Base-by-base conservation (phyloP, 2,888 invertebrate species). In the Anthophora plumipes region DNA sequence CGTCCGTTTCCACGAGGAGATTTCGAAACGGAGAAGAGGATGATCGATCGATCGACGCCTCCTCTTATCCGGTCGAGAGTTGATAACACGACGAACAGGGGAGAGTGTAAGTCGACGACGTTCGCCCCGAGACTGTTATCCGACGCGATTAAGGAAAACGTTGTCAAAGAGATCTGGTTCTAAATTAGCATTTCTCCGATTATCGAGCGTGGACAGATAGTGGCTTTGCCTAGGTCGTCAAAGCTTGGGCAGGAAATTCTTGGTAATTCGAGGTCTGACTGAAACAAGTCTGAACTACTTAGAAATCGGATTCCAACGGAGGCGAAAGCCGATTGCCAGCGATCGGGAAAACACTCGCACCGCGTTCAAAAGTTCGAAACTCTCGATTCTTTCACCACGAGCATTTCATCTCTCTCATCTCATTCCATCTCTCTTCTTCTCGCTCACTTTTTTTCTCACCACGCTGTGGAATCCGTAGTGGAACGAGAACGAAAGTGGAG, bases 101-200 rank as follows among this genome's bases (percentile, higher is more conserved):
- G n/a, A 17, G 25, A 11, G 25, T 22, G n/a, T 9, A 39, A 75
- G 43, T 63, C 11, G 55, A 11, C 12, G n/a, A 22, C 17, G 1
- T 39, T 43, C 25, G 57, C 31, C 48, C 22, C 11, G 11, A 20
- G 50, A 25, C 31, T 31, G 50, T 69, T 76, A 63, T 77, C 41
- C 25, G 20, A 54, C 14, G 22, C 12, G 41, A 50, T 63, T 20
- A 37, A 8, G 31, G 14, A 20, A n/a, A 14, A 25, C 14, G 17
- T 8, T 37, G 14, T 17, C 46, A 3, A 17, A 41, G 39, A 41
- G 25, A 31, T n/a, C 25, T n/a, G 3, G 20, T 20, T 48, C 31
- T 8, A 46, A 69, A 78, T 78, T 79, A 77, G 59, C 70, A 77
- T 77, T 70, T 52, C 77, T n/a, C 25, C 59, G 17, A 39, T 39